Base-by-base conservation (phyloP, 2,113 vertebrate genomes). In the Edolisoma coerulescens region DNA sequence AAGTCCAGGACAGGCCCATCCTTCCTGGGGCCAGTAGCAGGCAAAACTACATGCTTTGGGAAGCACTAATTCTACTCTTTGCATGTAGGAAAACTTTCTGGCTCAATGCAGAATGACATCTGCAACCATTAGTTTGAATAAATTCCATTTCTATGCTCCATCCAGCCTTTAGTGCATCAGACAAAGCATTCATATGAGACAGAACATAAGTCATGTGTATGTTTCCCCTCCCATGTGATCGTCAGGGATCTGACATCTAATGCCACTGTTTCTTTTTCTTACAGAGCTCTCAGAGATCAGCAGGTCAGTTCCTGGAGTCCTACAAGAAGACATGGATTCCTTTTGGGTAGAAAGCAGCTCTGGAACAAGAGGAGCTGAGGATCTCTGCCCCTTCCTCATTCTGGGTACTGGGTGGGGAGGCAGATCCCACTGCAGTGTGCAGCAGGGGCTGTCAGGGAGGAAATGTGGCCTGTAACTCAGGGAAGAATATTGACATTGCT, bases 81-180 rank as follows among this genome's bases (percentile, higher is more conserved):
- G 95, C 59, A 23, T 92, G 89, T 64, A 15, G 65, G 78, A 90
- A 86, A 94, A 61, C 70, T 81, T 94, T 19, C 75, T 65, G 92
- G 94, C 95, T 86, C 74, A 30, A 84, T 82, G 75, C 21, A 90
- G 80, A 41, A 68, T 57, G 95, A 96, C 94, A 96, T 96, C 96
- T 97, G 96, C 84, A 96, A 96, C 86, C 80, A 54, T 87, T 95
- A 96, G 94, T 93, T 67, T 49, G 93, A 96, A 96, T 93, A 94
- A 91, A 94, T 96, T 91, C 95, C 85, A 86, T 92, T 95, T 96
- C 88, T 68, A 18, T 84, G 78, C 90, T 96, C 96, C 88, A 68
- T 69, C 89, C 84, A 53, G 91, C 82, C 93, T 96, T 95, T 68
- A 93, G 90, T 73, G 27, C 50, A 57, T 81, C 95, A 95, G 95